Evolutionary conservation across 2,888 invertebrate species (phyloP), one percentile per base, ranked within the genome.

Genomic region (Thera obeliscata): DNA sequence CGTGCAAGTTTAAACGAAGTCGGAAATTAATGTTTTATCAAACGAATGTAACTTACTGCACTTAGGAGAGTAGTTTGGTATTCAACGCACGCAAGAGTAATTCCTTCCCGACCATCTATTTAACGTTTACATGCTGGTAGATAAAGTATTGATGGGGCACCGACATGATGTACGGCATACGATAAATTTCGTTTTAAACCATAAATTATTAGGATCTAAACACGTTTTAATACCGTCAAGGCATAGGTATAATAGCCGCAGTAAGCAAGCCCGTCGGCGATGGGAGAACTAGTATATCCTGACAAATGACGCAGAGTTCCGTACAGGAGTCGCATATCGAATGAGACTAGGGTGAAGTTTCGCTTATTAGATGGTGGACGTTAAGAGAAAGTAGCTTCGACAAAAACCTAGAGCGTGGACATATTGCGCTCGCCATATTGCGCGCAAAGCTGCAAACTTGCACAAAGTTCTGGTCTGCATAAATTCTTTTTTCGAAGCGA

Each of bases 281-380:
- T 67, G 68, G 66, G 66, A 74, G 61, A 66, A 69, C 73, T 76
- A n/a, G n/a, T n/a, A 77, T 69, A 79, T 78, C 78, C 79, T 84
- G 83, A 89, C 84, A 88, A 87, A 87, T 83, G 85, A 86, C 84
- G 80, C 77, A 71, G 82, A 81, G 84, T 82, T 82, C 79, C 80
- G 78, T 82, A 89, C 90, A 87, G 82, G 87, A 86, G 84, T 81
- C 87, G 90, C 89, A 93, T 93, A 90, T 87, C 86, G 82, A 90
- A 92, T 89, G 88, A 91, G 87, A 83, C 82, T 79, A 84, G 85
- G 88, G 79, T 83, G 76, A 92, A 93, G 87, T 93, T 93, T 89
- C 82, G 81, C 84, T 91, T 93, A 93, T 93, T 92, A 93, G 88
- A 92, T 91, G 87, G 86, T 85, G 82, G 87, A 85, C 82, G 87